Evolutionary conservation across 2,797 vertebrate species (phyloP).

Genomic region (Phaenicophaeus curvirostris): DNA sequence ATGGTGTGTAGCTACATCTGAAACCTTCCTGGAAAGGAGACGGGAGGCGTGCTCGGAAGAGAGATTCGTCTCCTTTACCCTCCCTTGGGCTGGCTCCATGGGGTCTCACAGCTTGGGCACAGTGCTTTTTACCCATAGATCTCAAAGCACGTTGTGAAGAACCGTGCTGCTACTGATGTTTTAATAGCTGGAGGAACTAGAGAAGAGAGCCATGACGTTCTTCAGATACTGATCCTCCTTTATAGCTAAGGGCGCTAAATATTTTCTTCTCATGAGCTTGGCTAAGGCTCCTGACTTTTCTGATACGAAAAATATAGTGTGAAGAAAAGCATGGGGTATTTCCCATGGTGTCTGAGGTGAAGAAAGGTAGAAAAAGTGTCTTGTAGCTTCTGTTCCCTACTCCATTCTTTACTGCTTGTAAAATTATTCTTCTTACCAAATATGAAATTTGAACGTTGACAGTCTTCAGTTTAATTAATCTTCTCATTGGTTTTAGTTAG

Average conservation of each 20-base stretch:
- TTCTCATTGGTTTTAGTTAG: conserved; percentile 8
- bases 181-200: background rate
- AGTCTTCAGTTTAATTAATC: conserved; percentile 24
- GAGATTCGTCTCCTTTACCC: background rate
- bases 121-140: background rate
- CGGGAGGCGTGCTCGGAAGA: background rate
- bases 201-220: background rate
- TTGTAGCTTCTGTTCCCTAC: background rate
- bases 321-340: background rate
- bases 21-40: background rate
- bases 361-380: background rate
- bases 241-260: background rate
- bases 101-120: background rate
- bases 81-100: background rate
- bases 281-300: background rate
- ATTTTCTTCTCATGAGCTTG: background rate
- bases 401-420: background rate
- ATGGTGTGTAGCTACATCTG: background rate
- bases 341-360: background rate
- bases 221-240: background rate
- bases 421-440: background rate
- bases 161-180: background rate
- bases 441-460: background rate
- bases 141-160: background rate
- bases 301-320: background rate